Evolutionary conservation across 2,888 invertebrate genomes (phyloP).

Genomic region (Zootermopsis nevadensis): DNA sequence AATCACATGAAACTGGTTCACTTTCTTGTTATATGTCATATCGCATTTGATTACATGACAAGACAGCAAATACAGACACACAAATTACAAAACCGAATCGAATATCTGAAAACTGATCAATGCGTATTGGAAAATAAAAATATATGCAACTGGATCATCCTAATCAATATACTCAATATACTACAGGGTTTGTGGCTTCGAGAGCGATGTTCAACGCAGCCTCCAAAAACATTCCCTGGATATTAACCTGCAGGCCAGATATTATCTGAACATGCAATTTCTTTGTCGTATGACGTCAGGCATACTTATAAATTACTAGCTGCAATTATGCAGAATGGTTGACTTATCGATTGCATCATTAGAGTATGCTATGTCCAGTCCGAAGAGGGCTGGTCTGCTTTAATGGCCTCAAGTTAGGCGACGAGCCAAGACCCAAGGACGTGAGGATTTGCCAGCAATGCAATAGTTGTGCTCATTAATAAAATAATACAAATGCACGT

Average conservation of each 20-base stretch:
- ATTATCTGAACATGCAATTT: not conserved
- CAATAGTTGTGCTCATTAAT: too few relatives aligned
- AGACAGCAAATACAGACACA: too few relatives aligned
- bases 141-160: not conserved
- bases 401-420: constrained; percentile 11
- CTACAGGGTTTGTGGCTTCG: not conserved
- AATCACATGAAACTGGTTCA: too few relatives aligned
- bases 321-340: constrained; percentile 17
- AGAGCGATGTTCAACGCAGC: not conserved
- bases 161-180: not conserved
- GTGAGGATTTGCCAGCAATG: not conserved
- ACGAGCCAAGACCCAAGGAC: not conserved
- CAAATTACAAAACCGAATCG: too few relatives aligned
- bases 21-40: too few relatives aligned
- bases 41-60: too few relatives aligned
- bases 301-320: constrained; percentile 15
- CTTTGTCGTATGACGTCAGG: constrained; percentile 1
- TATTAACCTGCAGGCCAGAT: not conserved
- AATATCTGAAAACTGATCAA: too few relatives aligned
- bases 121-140: too few relatives aligned
- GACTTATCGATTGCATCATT: constrained; percentile 23
- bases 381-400: not conserved
- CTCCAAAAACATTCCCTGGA: constrained; percentile 33
- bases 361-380: constrained; percentile 5
- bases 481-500: too few relatives aligned